Base-by-base conservation (phyloP, 2,888 invertebrate genomes). In the Aromia moschata region DNA sequence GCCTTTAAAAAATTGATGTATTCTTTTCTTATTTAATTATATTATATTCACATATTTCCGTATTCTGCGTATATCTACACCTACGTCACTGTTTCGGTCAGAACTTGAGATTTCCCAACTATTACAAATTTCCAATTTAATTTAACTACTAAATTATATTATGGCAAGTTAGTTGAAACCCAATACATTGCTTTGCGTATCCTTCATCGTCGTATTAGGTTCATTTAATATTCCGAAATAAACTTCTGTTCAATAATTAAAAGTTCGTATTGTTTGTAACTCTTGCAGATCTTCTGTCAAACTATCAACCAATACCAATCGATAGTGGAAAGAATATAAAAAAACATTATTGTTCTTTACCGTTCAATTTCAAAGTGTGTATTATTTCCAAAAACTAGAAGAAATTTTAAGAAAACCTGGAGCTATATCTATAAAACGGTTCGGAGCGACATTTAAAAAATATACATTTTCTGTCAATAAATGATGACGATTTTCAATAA, bases 81-180 rank as follows among this genome's bases (percentile, higher is more conserved):
- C 25, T 47, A 47, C 47, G 47, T 47, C 47, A 36, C 37, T 47
- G 47, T 18, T 36, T 37, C 20, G 45, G 45, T 47, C 47, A 36
- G 20, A 47, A 47, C 47, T 47, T 47, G 47, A 47, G 47, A 37
- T 47, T 18, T 33, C 17, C 47, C 36, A 53, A 53, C 53, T 36
- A 53, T 53, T 53, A 43, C 43, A 53, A 53, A 53, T 53, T 43
- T 44, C 53, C 36, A 53, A 53, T 53, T 53, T 53, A 53, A 53
- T 53, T 53, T 53, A 53, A 53, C 53, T 53, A 44, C 18, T 53
- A 53, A 53, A 53, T 53, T 53, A 46, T 36, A 47, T 47, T 46
- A 47, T 9, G 36, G 37, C 36, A 43, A 53, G 36, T 43, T 36
- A 36, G 53, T 43, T 44, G 44, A 53, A 53, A 53, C 43, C 43